Conservation (phyloP, 2,797 vertebrate genomes). For the Sylvia borin region DNA sequence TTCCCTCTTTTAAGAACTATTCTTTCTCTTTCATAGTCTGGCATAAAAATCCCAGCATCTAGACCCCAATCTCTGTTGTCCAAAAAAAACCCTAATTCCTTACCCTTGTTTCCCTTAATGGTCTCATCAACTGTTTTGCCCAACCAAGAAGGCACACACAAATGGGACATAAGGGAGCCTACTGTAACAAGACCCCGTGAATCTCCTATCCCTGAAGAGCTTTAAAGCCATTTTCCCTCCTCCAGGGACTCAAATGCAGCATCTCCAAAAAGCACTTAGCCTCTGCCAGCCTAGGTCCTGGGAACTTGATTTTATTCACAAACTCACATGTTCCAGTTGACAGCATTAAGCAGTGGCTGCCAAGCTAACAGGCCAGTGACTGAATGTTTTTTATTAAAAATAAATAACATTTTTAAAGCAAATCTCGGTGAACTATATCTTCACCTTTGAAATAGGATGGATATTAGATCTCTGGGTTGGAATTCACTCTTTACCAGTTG, state of each 20-base stretch:
- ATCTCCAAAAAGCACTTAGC: slow-evolving; percentile 58
- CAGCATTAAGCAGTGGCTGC: slow-evolving; percentile 50
- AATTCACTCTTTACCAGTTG: background rate
- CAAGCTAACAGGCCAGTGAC: slow-evolving; percentile 44
- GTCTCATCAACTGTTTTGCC: background rate
- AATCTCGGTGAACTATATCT: background rate
- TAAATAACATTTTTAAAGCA: background rate
- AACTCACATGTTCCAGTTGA: slow-evolving; percentile 67
- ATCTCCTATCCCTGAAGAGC: slow-evolving; percentile 15
- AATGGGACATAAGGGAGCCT: slow-evolving; percentile 16
- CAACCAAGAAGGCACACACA: background rate
- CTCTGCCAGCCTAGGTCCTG: slow-evolving; percentile 71
- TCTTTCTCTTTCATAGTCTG: background rate
- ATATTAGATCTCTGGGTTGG: background rate
- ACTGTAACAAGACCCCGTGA: slow-evolving; percentile 17
- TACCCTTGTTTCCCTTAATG: background rate
- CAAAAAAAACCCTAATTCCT: background rate
- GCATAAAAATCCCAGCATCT: background rate
- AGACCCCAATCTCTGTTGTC: background rate
- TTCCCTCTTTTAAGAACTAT: background rate
- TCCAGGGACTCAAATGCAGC: background rate
- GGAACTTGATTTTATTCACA: slow-evolving; percentile 69
- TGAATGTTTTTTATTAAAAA: slow-evolving; percentile 46
- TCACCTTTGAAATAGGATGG: background rate
- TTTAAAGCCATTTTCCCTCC: slow-evolving; percentile 41